These are phyloP conservation scores for Bursaphelenchus okinawaensis DNA, from an alignment of 2,888 invertebrate species.

Conservation along the genomic window DNA sequence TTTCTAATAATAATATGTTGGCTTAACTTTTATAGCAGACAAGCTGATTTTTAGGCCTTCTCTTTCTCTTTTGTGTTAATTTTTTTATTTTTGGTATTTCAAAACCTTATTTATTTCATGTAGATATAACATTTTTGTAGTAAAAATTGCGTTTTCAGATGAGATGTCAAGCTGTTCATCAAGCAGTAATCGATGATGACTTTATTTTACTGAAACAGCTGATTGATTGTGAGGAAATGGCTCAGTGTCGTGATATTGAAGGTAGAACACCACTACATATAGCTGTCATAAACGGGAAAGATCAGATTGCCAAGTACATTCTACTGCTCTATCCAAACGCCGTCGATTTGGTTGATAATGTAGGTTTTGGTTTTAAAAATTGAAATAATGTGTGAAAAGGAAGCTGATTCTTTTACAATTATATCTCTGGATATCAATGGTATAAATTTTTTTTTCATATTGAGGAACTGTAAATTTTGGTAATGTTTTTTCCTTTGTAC, in stretches of 20 bases:
- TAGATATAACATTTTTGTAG: not conserved
- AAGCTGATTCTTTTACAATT: no score
- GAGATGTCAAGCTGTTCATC: slow-evolving; percentile 48
- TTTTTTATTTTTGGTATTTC: not conserved
- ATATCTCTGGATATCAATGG: no score
- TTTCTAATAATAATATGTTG: slow-evolving; percentile 48
- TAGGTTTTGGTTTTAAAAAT: slow-evolving; percentile 10
- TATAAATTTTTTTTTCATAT: no score
- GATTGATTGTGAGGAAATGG: slow-evolving; percentile 40
- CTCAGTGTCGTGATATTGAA: slow-evolving; percentile 36
- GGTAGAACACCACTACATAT: slow-evolving; percentile 51
- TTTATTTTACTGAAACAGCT: slow-evolving; percentile 46
- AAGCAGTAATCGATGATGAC: slow-evolving; percentile 50
- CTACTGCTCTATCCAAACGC: slow-evolving; percentile 48
- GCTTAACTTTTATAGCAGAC: slow-evolving; percentile 37
- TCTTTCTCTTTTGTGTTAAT: no score
- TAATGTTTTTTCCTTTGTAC: no score
- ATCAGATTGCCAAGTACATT: slow-evolving; percentile 37
- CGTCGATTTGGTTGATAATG: slow-evolving; percentile 42
- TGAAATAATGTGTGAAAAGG: not conserved
- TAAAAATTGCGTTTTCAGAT: slow-evolving; percentile 9
- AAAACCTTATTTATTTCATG: slow-evolving; percentile 10
- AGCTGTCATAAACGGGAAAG: slow-evolving; percentile 30
- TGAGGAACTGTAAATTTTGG: no score
- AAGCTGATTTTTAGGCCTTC: no score